Percentiles rank a stretch among this genome's conserved stretches.
Conservation (phyloP, 2,113 vertebrate genomes). For the Tyrannus savana region DNA sequence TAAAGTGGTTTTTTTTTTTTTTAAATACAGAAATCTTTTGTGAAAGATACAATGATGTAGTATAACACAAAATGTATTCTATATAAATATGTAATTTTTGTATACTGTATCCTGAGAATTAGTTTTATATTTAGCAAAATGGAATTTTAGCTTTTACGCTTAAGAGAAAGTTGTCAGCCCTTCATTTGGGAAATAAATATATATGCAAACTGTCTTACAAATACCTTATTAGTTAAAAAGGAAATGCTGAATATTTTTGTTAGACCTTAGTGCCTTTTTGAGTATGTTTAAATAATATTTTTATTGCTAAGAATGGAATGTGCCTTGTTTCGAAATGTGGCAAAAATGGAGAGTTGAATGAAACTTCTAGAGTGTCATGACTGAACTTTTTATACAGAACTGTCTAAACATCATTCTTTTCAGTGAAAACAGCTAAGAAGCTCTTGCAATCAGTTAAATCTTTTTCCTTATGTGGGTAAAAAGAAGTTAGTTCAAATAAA, state of each 20-base stretch:
- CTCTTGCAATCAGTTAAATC: not conserved
- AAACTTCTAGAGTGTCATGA: not conserved
- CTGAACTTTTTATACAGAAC: not conserved
- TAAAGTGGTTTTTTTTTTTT: not conserved
- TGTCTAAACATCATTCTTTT: not conserved
- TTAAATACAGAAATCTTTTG: not conserved
- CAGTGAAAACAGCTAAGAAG: not conserved
- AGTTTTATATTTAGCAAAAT: constrained; percentile 52
- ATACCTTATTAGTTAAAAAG: not conserved
- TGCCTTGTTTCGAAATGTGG: not conserved
- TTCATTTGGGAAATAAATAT: constrained; percentile 34
- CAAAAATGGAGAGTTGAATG: not conserved
- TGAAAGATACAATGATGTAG: not conserved
- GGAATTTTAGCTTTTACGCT: constrained; percentile 54
- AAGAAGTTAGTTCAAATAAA: not conserved
- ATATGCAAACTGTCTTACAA: constrained; percentile 10
- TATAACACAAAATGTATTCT: constrained; percentile 51
- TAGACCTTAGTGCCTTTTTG: not conserved
- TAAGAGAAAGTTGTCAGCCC: not conserved
- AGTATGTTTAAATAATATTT: not conserved
- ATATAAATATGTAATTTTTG: constrained; percentile 28
- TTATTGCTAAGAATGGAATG: not conserved
- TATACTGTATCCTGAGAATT: constrained; percentile 15
- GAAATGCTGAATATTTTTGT: not conserved
- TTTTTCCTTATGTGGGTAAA: not conserved